Evolutionary conservation across 2,113 vertebrate species (phyloP), one percentile per base, ranked within the genome.

Genomic region (Oncorhynchus keta): DNA sequence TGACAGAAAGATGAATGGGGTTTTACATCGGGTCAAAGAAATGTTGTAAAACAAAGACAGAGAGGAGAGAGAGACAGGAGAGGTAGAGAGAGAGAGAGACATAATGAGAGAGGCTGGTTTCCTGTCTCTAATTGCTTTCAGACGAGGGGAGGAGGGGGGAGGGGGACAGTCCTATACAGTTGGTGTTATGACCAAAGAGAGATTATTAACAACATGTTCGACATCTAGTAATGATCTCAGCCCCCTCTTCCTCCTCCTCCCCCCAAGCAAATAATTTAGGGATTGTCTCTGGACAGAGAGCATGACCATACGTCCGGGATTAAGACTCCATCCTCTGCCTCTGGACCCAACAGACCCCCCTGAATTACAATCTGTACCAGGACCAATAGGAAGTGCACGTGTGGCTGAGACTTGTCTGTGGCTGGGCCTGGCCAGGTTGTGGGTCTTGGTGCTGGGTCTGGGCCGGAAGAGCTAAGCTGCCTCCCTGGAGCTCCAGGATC

Each of bases 191-290:
- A 92, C 80, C 75, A 87, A 83, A 79, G 75, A 45, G 39, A 81
- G 70, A 80, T 85, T 84, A 92, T 85, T 89, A 45, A 91, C 85
- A 91, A 89, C 82, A 93, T 86, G 84, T 85, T 89, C 90, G 88
- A 92, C 85, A 89, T 90, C 82, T 80, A 91, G 67, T 88, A 91
- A 87, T 84, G 84, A 90, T 79, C 89, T 78, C 80, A 28, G 83
- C 12, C 16, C 13, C 3, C 13, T 5, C 51, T 16, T 14, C 83
- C 75, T 32, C 55, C 75, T 76, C 39, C 68, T 24, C 55, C 73
- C 84, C 82, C 35, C 70, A 70, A 81, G 81, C 79, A 51, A 67
- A 81, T 79, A 76, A 78, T 89, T 86, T 86, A 79, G 57, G 79
- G 82, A 90, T 85, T 22, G 22, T 68, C 72, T 71, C 76, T 81